Evolutionary conservation across 2,888 invertebrate species (phyloP), one percentile per base, ranked within the genome.

Genomic region (Chorisops tibialis): DNA sequence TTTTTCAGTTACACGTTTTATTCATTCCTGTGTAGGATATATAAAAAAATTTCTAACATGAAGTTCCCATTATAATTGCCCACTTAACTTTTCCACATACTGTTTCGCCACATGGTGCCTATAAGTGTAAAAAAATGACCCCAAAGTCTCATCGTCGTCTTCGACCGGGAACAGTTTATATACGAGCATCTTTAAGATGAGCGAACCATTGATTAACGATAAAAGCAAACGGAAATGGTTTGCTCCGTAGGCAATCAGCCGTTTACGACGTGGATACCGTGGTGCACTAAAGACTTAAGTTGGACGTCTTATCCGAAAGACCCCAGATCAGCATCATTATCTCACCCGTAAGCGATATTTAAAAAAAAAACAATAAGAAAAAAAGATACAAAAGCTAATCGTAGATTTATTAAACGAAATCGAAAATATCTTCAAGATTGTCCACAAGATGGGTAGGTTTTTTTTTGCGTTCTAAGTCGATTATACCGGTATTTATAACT

Each of bases 211-310:
- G 58, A 62, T 58, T 62, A 62, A 62, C 62, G 62, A 62, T 62
- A 62, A 54, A 54, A 51, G 49, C 45, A 59, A 62, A 62, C 62
- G 62, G 62, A 62, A 62, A 62, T 62, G 62, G 51, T 50, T 19
- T 16, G n/a, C 62, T 49, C 48, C 48, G 48, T 48, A 56, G 56
- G 41, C 62, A 16, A 41, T 16, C 16, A 21, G 16, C 47, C 47
- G 5, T 14, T 19, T 47, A 19, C 47, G 19, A 47, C 19, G 21
- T 19, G 21, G 16, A 16, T 16, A 41, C n/a, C 6, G n/a, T 6
- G n/a, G 41, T 12, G 41, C 41, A 16, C 41, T 41, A 16, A 41
- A 16, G 14, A 41, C 41, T 11, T 16, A 41, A 9, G 41, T 16
- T 41, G 16, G 41, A 41, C 30, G 30, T 30, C 30, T 30, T 30